Base-by-base conservation (phyloP, 2,888 invertebrate genomes). In the Rhabditoides inermis region DNA sequence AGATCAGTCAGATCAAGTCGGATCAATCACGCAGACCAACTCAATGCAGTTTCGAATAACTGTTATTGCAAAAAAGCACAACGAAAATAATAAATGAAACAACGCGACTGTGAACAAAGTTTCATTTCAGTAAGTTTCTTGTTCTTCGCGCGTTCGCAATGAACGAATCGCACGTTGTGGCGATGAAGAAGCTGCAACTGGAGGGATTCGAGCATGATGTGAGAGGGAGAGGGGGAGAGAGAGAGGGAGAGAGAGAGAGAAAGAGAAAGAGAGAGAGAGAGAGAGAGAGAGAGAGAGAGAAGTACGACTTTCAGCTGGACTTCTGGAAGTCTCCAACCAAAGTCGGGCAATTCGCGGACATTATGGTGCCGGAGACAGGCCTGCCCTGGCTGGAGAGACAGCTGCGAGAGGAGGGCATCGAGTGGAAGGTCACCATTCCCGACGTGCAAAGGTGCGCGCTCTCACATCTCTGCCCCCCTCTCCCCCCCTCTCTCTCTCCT, bases 341-440 rank as follows among this genome's bases (percentile, higher is more conserved):
- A 41, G 55, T 76, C 4, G 65, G 65, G 7, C 60, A 63, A 22
- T 57, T 64, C 25, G 72, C 68, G 0, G 88, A 88, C 72, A 79
- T 88, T 3, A 81, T 88, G 45, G 83, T 88, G 12, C 84, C 87
- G 0, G 86, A 86, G 1, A 83, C 83, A 55, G 80, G 73, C 2
- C 83, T 62, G 20, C 49, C 53, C 6, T 54, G 84, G 50, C 78
- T 84, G 3, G 83, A 82, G 68, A 81, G 82, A 39, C 82, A 82
- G 69, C 78, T 87, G 25, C 49, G 47, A 6, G 36, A 41, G 10
- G 41, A 49, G 1, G 56, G 56, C 36, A 53, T 61, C 46, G 44
- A 46, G n/a, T 56, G 48, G 47, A 51, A 58, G 35, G 52, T 64
- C 32, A 59, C 60, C 18, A 60, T 62, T 48, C 54, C 58, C 25